These are phyloP conservation scores for Armadillidium nasatum DNA, from an alignment of 1,140 invertebrate species.

Conservation along the genomic window DNA sequence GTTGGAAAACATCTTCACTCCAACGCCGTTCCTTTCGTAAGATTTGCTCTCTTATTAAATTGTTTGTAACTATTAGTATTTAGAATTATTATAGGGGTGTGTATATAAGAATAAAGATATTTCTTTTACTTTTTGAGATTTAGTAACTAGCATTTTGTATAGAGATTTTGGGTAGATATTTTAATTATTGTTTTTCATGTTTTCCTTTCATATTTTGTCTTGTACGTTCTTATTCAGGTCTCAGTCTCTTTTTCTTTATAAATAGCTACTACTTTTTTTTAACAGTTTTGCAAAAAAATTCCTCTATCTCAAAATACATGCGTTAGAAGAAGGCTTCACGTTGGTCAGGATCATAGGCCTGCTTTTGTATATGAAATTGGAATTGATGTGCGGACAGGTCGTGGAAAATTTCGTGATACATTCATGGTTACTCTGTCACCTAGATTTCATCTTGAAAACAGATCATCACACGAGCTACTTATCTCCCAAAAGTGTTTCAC, in stretches of 20 bases:
- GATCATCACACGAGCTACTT: conserved; percentile 69
- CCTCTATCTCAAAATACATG: conserved; percentile 68
- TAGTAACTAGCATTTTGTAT: no score
- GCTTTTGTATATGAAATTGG: conserved; percentile 67
- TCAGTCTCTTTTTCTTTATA: no score
- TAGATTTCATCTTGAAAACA: conserved; percentile 86
- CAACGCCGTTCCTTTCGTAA: conserved; percentile 58
- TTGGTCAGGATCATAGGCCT: conserved; percentile 62
- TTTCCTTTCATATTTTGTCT: no score
- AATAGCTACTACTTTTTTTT: no score
- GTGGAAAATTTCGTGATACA: conserved; percentile 80
- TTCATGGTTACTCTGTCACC: conserved; percentile 89
- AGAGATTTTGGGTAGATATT: no score
- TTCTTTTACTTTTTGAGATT: no score
- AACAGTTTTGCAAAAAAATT: conserved; percentile 76
- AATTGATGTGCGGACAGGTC: conserved; percentile 78
- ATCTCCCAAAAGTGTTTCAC: conserved; percentile 80
- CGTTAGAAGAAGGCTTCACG: conserved; percentile 61
- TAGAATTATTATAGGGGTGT: no score
- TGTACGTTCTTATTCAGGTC: no score
- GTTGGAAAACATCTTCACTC: conserved; percentile 66
- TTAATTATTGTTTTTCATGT: no score
- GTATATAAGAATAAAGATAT: no score
- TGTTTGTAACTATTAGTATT: no score
- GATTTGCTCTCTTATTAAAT: no score